Evolutionary conservation across 2,113 vertebrate species (phyloP), one percentile per base, ranked within the genome.

Genomic region (Callipepla californica): DNA sequence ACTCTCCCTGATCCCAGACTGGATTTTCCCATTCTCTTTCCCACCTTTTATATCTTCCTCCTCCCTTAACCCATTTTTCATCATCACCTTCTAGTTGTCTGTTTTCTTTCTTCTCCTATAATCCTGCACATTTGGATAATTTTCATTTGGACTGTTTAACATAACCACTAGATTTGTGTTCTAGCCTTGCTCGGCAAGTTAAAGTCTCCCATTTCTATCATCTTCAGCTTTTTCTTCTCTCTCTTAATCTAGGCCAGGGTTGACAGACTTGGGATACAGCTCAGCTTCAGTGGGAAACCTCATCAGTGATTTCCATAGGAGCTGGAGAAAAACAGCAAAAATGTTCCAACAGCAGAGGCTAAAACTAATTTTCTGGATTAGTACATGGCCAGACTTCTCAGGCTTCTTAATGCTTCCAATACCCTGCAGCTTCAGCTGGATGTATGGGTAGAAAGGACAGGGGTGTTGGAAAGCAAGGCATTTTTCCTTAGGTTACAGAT

Each of bases 131-230:
- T 95, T 95, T 95, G 90, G 93, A 86, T 94, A 95, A 91, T 66
- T 94, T 86, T 94, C 72, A 88, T 95, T 92, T 90, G 69, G 76
- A 65, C 58, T 92, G 12, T 42, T 95, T 96, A 95, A 53, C 87
- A 96, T 94, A 92, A 96, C 95, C 90, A 95, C 91, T 1, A 6
- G 44, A 95, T 96, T 96, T 94, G 94, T 96, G 73, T 96, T 91
- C 86, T 68, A 90, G 89, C 95, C 93, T 88, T 88, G 93, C 80
- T 93, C 4, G 2, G 73, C 91, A 88, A 83, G 94, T 85, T 92
- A 66, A 91, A 79, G 66, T 23, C 45, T 93, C 47, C 30, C 15
- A 79, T 91, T 87, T 96, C 89, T 85, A 4, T 48, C 25, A 62
- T 5, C 20, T 63, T 92, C 78, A 93, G 19, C 48, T 65, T 73